A percentile compares a stretch with the other conserved stretches of the same genome.
These are phyloP conservation scores for Sus scrofa DNA, from an alignment of 2,113 vertebrate species.

Conservation along the genomic window T2T-Sscrofa CM000812.6:136915001-136915500, in stretches of 20 bases:
- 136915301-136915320: slow-evolving; percentile 75
- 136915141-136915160: slow-evolving; percentile 5
- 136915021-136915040: slow-evolving; percentile 62
- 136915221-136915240: slow-evolving; percentile 67
- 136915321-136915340: slow-evolving; percentile 73
- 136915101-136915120: slow-evolving; percentile 75
- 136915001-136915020: slow-evolving; percentile 46
- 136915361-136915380: slow-evolving; percentile 98
- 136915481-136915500: not conserved
- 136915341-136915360: slow-evolving; percentile 90
- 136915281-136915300: slow-evolving; percentile 80
- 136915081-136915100: slow-evolving; percentile 55
- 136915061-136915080: slow-evolving; percentile 77
- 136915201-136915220: slow-evolving; percentile 48
- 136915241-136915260: slow-evolving; percentile 72
- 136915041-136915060: slow-evolving; percentile 39
- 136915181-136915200: slow-evolving; percentile 39
- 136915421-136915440: slow-evolving; percentile 97
- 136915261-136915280: slow-evolving; percentile 57
- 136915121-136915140: slow-evolving; percentile 54
- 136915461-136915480: slow-evolving; percentile 84
- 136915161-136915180: slow-evolving; percentile 62
- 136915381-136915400: slow-evolving; percentile 97
- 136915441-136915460: slow-evolving; percentile 98
- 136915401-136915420: slow-evolving; percentile 98